Evolutionary conservation across 2,888 invertebrate species (phyloP), one percentile per base, ranked within the genome.

Genomic region (Philhelius pedissequus): DNA sequence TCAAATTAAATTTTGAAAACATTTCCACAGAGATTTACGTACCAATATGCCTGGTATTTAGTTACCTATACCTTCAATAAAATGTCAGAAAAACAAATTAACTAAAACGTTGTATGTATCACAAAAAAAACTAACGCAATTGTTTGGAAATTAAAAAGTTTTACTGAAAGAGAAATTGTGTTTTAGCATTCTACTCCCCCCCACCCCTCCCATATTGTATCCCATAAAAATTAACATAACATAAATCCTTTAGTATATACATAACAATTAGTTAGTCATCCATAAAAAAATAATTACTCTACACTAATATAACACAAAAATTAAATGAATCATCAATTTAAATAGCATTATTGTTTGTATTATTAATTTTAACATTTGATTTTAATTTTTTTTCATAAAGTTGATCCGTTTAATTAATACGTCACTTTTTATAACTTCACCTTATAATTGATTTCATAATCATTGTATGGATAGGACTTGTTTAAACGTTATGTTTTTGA

Each of bases 1-100:
- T 68, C 32, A 48, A 78, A 60, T 77, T 69, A 40, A 48, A 73
- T 77, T 73, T 62, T 27, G 50, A 25, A 48, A 48, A 22, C 48
- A 48, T n/a, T 22, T 3, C 13, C 22, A n/a, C 6, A 5, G 22
- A 7, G 48, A 48, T 22, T 45, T 5, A 45, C 13, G 25, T n/a
- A 48, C 13, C 32, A 48, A 22, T 15, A 56, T n/a, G 15, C 27
- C 8, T 27, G 27, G 8, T 15, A 15, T 4, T 13, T 35, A 4
- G 9, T 3, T n/a, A 15, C 2, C n/a, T n/a, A 15, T 25, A n/a
- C 9, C 48, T 2, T 13, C 27, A 27, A 27, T 15, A 27, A 52
- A 25, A 38, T 11, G 15, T 48, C 22, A 71, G 38, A 54, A 15
- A 32, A 74, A 43, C 27, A 38, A 66, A 68, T 54, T 66, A 60